These are phyloP conservation scores for Indicator indicator DNA, from an alignment of 2,113 vertebrate species.

Conservation along the genomic window DNA sequence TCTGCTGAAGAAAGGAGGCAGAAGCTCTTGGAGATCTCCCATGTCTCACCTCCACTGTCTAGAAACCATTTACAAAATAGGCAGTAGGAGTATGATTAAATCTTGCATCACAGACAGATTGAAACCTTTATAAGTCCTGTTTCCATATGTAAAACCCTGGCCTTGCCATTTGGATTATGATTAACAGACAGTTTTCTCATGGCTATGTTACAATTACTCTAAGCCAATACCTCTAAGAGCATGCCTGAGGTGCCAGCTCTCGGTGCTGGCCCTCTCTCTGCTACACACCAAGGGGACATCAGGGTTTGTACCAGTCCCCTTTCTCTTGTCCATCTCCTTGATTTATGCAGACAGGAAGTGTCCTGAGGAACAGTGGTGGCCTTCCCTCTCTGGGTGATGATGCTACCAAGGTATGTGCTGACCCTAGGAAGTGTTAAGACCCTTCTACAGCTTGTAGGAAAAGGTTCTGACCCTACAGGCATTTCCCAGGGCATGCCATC, in stretches of 20 bases:
- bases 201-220: background rate
- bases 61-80: background rate
- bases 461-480: background rate
- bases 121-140: background rate
- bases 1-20: background rate
- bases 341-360: background rate
- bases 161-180: background rate
- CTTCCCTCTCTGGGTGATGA: background rate
- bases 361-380: background rate
- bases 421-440: background rate
- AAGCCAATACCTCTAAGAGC: background rate
- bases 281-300: rapidly evolving
- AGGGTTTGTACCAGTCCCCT: background rate
- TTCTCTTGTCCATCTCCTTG: background rate
- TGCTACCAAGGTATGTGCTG: background rate
- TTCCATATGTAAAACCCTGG: background rate
- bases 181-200: background rate
- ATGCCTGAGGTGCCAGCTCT: background rate
- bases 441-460: background rate
- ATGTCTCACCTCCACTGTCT: background rate
- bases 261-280: background rate
- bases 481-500: background rate
- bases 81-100: background rate
- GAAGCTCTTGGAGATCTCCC: background rate
- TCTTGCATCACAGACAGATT: background rate